Conservation (phyloP, 2,888 invertebrate species). For the Drosophila mulleri region DNA sequence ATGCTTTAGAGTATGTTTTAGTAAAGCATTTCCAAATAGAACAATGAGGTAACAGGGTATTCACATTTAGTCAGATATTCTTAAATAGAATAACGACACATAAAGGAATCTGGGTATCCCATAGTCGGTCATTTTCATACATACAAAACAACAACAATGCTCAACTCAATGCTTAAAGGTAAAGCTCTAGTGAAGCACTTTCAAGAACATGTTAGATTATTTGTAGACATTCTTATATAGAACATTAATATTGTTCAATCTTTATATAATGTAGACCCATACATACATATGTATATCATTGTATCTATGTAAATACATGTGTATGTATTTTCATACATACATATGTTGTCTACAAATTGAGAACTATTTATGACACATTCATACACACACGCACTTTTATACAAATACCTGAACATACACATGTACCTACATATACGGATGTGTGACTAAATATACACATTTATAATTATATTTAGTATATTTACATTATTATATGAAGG, state of each 20-base stretch:
- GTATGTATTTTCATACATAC: background rate
- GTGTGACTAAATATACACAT: background rate
- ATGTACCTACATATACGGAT: background rate
- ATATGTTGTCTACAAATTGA: background rate
- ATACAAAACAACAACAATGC: background rate
- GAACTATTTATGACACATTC: background rate
- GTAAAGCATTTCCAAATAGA: background rate
- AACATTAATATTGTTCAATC: background rate
- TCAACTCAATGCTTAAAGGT: background rate
- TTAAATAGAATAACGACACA: too few species aligned
- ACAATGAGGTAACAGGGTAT: too few species aligned
- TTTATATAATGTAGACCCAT: background rate
- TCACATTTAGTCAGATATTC: too few species aligned
- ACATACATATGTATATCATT: background rate
- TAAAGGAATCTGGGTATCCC: background rate
- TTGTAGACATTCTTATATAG: background rate
- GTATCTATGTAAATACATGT: background rate
- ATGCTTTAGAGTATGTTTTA: background rate
- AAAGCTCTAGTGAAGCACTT: background rate
- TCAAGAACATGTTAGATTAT: too few species aligned
- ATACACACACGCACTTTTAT: background rate
- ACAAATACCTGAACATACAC: background rate
- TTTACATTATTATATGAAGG: slow-evolving; percentile 4
- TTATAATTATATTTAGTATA: too few species aligned
- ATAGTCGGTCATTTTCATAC: background rate